Evolutionary conservation across 1,140 invertebrate species (phyloP).

Genomic region (Papilio dardanus): DNA sequence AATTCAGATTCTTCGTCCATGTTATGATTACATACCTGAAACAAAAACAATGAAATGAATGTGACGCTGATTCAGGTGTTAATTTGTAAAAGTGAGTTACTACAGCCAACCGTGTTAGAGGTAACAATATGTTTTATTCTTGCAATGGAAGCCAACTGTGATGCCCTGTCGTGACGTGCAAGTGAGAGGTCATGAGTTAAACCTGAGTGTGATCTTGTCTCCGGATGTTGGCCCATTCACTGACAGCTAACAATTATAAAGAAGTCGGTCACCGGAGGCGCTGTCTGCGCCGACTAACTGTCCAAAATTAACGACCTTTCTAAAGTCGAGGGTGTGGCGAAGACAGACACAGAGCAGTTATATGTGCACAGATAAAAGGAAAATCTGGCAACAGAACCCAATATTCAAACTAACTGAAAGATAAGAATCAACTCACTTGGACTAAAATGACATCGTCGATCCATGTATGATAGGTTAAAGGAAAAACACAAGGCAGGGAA

Average conservation of each 20-base stretch:
- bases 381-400: background rate
- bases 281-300: conserved; percentile 7
- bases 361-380: background rate
- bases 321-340: conserved; percentile 2
- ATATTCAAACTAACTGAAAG: background rate
- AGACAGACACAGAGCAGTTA: background rate
- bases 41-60: background rate
- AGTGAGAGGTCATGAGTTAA: conserved; percentile 17
- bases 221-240: conserved; percentile 18
- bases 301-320: background rate
- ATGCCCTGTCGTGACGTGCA: background rate
- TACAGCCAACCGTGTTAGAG: background rate
- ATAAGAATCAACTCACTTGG: background rate
- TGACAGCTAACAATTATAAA: conserved; percentile 7
- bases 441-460: background rate
- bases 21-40: conserved; percentile 13
- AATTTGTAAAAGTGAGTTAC: background rate
- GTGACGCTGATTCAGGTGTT: background rate
- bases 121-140: too few species aligned
- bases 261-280: background rate
- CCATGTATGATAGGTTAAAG: background rate
- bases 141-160: background rate
- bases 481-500: conserved; percentile 32
- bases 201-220: background rate
- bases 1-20: background rate